Base-by-base conservation (phyloP, 2,888 invertebrate genomes). In the Trachelus stipa region DNA sequence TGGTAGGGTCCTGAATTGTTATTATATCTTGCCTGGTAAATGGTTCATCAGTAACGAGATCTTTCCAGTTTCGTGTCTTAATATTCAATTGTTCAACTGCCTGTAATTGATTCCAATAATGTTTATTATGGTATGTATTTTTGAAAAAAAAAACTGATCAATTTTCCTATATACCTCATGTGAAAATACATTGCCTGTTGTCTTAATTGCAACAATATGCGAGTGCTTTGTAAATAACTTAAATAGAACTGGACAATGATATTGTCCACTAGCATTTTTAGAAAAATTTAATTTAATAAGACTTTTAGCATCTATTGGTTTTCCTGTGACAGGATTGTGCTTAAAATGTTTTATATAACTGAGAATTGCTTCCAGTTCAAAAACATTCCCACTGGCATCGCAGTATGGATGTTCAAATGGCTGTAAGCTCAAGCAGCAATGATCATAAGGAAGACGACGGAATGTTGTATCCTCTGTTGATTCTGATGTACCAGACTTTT, bases 31-130 rank as follows among this genome's bases (percentile, higher is more conserved):
- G 96, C 82, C 97, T 94, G 23, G 94, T 93, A 91, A 99, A 99
- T 0, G 97, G 95, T 82, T 95, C 95, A 90, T 99, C 99, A 83
- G 94, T 96, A 15, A 99, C 93, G 68, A 99, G 94, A 92, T 99
- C 99, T 88, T 96, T 97, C 95, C 97, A 98, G 89, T 98, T 98
- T 85, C 96, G 96, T 1, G 96, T 95, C 92, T 99, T 99, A 76
- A 99, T 95, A 90, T 99, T 99, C 69, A 99, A 93, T 88, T 98
- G 97, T 86, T 99, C 98, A 69, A 99, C 94, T 0, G 99, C 98
- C 94, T 91, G 37, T 69, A 78, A 81, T 74, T 74, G 73, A 76
- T n/a, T 23, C 12, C 31, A 71, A 33, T 34, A 11, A 12, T 56
- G 23, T 33, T 6, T 3, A 76, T 68, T 15, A 30, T 69, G 2